Conservation (phyloP, 2,113 vertebrate species). For the Rhinolophus sinicus region DNA sequence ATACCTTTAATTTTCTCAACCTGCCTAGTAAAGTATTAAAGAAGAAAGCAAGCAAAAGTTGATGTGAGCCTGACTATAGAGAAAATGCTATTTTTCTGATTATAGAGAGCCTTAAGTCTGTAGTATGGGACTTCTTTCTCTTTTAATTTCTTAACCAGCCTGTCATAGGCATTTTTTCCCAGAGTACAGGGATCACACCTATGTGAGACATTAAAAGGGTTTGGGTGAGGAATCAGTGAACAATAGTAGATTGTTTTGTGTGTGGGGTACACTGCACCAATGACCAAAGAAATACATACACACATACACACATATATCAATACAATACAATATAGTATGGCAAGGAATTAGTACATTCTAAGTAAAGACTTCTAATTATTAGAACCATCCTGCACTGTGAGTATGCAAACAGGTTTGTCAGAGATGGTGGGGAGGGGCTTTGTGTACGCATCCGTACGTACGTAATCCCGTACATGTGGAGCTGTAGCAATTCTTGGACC, state of each 20-base stretch:
- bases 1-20: slow-evolving; percentile 29
- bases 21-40: not conserved
- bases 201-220: not conserved
- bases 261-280: not conserved
- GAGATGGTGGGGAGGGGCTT: not conserved
- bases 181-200: not conserved
- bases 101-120: not conserved
- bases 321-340: too few species aligned
- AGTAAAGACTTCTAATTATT: not conserved
- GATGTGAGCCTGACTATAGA: not conserved
- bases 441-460: not conserved
- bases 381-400: not conserved
- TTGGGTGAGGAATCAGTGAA: not conserved
- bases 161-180: not conserved
- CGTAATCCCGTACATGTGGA: not conserved
- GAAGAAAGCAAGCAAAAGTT: not conserved
- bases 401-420: not conserved
- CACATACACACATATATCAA: too few species aligned
- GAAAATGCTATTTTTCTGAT: not conserved
- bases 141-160: not conserved
- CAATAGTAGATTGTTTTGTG: not conserved
- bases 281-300: not conserved
- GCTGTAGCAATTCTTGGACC: not conserved
- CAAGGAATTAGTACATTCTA: not conserved
- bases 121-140: not conserved